Conservation (phyloP, 2,888 invertebrate species). For the Heterodera filipjevi region DNA sequence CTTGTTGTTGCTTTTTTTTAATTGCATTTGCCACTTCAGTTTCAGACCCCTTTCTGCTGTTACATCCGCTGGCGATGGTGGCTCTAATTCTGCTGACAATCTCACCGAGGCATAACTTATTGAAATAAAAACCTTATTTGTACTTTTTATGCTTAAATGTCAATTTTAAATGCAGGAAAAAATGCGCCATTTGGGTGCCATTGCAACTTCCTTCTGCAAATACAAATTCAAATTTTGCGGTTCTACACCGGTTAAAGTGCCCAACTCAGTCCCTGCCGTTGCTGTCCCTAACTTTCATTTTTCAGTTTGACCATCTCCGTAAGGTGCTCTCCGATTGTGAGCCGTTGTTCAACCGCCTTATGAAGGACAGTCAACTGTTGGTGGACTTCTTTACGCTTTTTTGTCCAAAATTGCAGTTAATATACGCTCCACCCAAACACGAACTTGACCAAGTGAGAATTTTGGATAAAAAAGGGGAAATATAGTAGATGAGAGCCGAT, state of each 20-base stretch:
- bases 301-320: background rate
- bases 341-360: background rate
- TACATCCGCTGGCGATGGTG: background rate
- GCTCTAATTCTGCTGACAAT: background rate
- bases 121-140: background rate
- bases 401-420: background rate
- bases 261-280: background rate
- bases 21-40: background rate
- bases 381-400: background rate
- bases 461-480: background rate
- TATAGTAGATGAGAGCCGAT: background rate
- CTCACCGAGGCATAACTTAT: background rate
- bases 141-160: too few species aligned
- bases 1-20: too few species aligned
- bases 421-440: background rate
- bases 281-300: background rate
- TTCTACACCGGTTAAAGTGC: background rate
- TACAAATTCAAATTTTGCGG: background rate
- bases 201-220: background rate
- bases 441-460: background rate
- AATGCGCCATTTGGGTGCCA: conserved; percentile 2
- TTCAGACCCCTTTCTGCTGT: background rate
- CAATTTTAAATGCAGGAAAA: background rate
- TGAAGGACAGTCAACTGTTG: background rate
- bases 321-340: background rate